These are phyloP conservation scores for Bradysia coprophila DNA, from an alignment of 1,140 invertebrate genomes.

Conservation along the genomic window DNA sequence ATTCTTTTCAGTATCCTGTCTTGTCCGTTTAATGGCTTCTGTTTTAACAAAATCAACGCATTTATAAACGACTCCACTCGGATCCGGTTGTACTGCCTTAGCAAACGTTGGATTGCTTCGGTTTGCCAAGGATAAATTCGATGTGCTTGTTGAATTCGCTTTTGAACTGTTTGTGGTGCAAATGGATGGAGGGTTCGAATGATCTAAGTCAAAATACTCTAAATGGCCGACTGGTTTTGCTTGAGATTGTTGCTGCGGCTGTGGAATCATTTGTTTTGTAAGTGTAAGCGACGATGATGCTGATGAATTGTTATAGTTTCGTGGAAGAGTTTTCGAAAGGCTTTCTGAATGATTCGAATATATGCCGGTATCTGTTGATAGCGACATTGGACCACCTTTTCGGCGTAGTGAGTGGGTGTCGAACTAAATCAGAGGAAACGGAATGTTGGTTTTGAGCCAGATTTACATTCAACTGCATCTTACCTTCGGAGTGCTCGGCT, in stretches of 20 bases:
- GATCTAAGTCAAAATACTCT: constrained; percentile 61
- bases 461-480: not conserved
- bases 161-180: constrained; percentile 7
- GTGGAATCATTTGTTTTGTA: constrained; percentile 4
- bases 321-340: constrained; percentile 14
- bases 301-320: constrained; percentile 11
- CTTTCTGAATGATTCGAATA: constrained; percentile 6
- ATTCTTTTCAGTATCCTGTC: constrained; percentile 50
- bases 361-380: constrained; percentile 11
- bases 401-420: constrained; percentile 9
- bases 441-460: not conserved
- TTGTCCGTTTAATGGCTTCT: constrained; percentile 73
- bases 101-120: constrained; percentile 17
- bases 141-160: not conserved
- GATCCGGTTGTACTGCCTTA: too few relatives aligned
- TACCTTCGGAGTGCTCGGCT: constrained; percentile 12
- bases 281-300: not conserved
- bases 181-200: constrained; percentile 15
- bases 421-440: not conserved
- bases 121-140: constrained; percentile 7
- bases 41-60: constrained; percentile 84
- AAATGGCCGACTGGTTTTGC: constrained; percentile 24
- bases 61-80: constrained; percentile 58
- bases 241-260: constrained; percentile 1
- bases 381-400: constrained; percentile 13